phyloP scores from a whole-genome alignment of 2,113 vertebrate genomes.

The Ginglymostoma cirratum region DNA sequence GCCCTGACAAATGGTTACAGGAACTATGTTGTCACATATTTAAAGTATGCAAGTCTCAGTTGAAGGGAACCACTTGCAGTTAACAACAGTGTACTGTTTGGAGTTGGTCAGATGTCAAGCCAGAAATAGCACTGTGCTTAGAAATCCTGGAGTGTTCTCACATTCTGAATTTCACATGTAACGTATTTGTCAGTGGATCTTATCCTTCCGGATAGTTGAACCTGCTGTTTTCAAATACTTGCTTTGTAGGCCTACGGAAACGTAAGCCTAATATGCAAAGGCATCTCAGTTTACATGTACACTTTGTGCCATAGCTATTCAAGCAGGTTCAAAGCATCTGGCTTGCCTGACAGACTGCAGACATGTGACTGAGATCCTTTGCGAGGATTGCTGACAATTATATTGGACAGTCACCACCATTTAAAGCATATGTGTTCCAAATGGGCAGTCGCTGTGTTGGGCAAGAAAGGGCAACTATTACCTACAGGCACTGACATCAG shows the following conservation, averaged over 20 bases:
- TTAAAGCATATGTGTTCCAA: not conserved
- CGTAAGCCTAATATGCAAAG: not conserved
- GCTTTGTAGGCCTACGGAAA: not conserved
- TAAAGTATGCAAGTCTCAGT: not conserved
- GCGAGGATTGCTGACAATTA: not conserved
- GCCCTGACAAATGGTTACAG: not conserved
- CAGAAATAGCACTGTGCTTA: not conserved
- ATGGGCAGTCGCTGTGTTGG: not conserved
- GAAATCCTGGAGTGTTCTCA: not conserved
- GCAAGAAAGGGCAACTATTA: not conserved
- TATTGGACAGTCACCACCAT: not conserved
- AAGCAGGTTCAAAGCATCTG: slow-evolving; percentile 15
- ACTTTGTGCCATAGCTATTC: not conserved
- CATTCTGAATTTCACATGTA: slow-evolving; percentile 19
- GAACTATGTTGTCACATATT: not conserved
- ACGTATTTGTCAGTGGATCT: not conserved
- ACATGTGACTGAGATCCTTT: not conserved
- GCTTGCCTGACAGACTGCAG: not conserved
- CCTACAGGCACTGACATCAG: not conserved
- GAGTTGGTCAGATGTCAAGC: not conserved
- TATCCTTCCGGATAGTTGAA: not conserved
- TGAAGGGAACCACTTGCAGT: not conserved
- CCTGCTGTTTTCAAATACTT: slow-evolving; percentile 30
- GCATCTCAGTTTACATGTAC: not conserved
- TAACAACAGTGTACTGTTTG: not conserved